Base-by-base conservation (phyloP, 2,797 vertebrate genomes). In the Epinephelus awoara region DNA sequence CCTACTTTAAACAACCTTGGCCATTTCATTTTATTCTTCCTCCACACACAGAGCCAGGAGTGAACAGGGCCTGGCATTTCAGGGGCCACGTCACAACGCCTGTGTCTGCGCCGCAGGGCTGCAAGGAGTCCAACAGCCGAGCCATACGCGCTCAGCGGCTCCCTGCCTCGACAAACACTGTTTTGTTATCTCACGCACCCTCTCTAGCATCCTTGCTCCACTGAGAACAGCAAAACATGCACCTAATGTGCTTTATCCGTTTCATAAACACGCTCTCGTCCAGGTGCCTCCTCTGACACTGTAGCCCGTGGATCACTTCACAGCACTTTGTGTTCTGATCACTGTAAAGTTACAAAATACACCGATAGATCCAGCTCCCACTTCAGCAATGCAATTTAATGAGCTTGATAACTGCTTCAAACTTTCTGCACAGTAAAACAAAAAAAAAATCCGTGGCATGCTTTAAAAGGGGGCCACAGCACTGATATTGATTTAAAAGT, bases 21-120 rank as follows among this genome's bases (percentile, higher is more conserved):
- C 75, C 72, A 79, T 77, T 87, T 82, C 73, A 69, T 87, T 85
- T 85, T 64, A 83, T 73, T 88, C 82, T 64, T 71, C 69, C 73
- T 78, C 67, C 52, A 71, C 80, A 75, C 75, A 75, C 75, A 64
- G 58, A 72, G 72, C 78, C 80, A 75, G 71, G 42, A 78, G 69
- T 47, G 69, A 80, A 69, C 76, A 79, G 72, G 40, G 73, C 71
- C 85, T 85, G 83, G 89, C 80, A 73, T 84, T 89, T 86, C 68
- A 84, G 54, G 85, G 73, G 84, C 87, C 80, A 91, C 68, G 83
- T 89, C 88, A 90, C 84, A 73, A 46, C 21, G 68, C 82, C 80
- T 46, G 81, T 56, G 66, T 64, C 88, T 80, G 87, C 59, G 47
- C 81, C 47, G 50, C 86, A 81, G 76, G 79, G 66, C 81, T 73